Evolutionary conservation across 2,113 vertebrate genomes (phyloP).

Genomic region (Gnathonemus echidnorhynchus): DNA sequence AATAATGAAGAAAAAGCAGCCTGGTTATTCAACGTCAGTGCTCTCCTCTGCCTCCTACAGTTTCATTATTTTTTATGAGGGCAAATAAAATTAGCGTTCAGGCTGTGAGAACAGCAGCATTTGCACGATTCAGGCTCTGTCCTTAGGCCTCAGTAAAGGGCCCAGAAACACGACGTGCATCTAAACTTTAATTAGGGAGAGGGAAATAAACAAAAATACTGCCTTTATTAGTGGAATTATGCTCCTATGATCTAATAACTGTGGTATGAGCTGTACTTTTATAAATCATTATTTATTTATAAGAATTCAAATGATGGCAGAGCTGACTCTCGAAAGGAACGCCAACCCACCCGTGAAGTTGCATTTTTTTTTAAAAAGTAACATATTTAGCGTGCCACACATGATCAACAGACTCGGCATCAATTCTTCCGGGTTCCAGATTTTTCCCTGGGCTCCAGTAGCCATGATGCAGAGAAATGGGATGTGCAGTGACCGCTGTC

Average conservation of each 20-base stretch:
- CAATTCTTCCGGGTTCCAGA: background rate
- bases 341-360: background rate
- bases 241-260: background rate
- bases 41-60: background rate
- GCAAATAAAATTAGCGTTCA: background rate
- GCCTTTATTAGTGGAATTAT: background rate
- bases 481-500: background rate
- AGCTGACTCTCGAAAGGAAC: background rate
- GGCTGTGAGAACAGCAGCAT: background rate
- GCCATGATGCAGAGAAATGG: background rate
- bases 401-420: background rate
- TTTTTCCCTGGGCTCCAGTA: background rate
- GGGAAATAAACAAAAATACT: background rate
- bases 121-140: background rate
- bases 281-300: background rate
- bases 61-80: background rate
- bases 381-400: background rate
- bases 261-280: background rate
- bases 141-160: background rate
- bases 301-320: background rate
- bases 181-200: background rate
- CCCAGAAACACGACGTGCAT: background rate
- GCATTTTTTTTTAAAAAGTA: background rate
- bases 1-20: background rate
- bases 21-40: background rate